Percentiles rank a stretch among this genome's conserved stretches.
Conservation (phyloP, 2,888 invertebrate genomes). For the Kryphioiulus occultus region DNA sequence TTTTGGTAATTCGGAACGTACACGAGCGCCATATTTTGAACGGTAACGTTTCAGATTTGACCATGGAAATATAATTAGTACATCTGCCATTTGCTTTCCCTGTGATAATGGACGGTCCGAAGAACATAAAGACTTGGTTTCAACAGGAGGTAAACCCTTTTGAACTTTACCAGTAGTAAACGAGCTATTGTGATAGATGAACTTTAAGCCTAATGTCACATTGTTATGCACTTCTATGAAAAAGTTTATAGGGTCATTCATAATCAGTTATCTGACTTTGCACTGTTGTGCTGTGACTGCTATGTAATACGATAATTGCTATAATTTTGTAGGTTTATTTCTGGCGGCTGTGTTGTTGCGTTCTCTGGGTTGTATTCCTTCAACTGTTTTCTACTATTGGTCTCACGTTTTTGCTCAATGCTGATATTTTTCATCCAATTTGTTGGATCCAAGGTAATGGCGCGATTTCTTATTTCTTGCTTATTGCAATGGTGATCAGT, state of each 20-base stretch:
- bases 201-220: not conserved
- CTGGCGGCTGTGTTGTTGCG: constrained; percentile 19
- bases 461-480: not conserved
- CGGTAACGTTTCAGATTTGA: not conserved
- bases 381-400: not conserved
- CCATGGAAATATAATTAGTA: not conserved
- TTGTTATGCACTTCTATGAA: not conserved
- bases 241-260: not conserved
- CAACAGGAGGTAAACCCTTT: constrained; percentile 18
- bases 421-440: constrained; percentile 41
- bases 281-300: not conserved
- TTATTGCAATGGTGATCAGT: not conserved
- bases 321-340: constrained; percentile 39
- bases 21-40: not conserved
- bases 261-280: not conserved
- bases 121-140: constrained; percentile 41
- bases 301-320: not conserved
- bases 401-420: constrained; percentile 15
- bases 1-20: not conserved
- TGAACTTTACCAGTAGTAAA: not conserved
- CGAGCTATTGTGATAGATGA: not conserved
- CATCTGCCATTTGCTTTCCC: not conserved
- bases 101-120: not conserved
- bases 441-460: not conserved
- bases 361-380: constrained; percentile 11